Percentiles rank a stretch among this genome's conserved stretches.
These are phyloP conservation scores for Phalloptychus januarius DNA, from an alignment of 2,797 vertebrate genomes.

Conservation along the genomic window DNA sequence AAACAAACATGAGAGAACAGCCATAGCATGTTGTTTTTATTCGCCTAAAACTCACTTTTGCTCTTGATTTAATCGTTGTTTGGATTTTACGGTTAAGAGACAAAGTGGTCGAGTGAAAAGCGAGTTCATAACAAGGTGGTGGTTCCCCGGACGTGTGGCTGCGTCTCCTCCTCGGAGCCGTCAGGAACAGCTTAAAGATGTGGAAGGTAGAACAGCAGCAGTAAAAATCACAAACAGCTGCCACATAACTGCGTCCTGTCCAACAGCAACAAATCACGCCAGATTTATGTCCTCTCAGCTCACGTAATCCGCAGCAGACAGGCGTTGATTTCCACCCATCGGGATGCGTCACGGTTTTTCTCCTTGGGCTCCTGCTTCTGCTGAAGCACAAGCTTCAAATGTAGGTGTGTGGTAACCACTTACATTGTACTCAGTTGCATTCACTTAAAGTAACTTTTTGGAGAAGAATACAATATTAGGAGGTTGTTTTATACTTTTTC, in stretches of 20 bases:
- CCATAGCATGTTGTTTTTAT: not conserved
- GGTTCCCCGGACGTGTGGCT: not conserved
- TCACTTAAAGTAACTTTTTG: too few relatives aligned
- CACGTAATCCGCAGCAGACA: not conserved
- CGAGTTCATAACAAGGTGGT: not conserved
- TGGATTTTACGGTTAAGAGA: not conserved
- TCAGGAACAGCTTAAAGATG: not conserved
- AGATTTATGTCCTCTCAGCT: not conserved
- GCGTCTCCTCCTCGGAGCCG: not conserved
- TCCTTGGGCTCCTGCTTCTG: not conserved
- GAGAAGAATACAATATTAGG: too few relatives aligned
- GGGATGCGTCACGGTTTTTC: not conserved
- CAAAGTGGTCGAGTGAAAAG: not conserved
- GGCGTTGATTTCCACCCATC: not conserved
- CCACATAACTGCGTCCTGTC: not conserved
- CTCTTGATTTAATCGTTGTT: not conserved
- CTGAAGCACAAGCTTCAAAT: too few relatives aligned
- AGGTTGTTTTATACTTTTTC: too few relatives aligned
- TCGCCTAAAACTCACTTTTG: not conserved
- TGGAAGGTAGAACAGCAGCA: not conserved
- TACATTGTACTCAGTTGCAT: too few relatives aligned
- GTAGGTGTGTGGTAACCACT: too few relatives aligned
- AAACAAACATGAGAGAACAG: not conserved
- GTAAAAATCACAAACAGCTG: slow-evolving; percentile 9
- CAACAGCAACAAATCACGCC: slow-evolving; percentile 8